Base-by-base conservation (phyloP, 1,140 invertebrate species). In the Drosophila saltans region DNA sequence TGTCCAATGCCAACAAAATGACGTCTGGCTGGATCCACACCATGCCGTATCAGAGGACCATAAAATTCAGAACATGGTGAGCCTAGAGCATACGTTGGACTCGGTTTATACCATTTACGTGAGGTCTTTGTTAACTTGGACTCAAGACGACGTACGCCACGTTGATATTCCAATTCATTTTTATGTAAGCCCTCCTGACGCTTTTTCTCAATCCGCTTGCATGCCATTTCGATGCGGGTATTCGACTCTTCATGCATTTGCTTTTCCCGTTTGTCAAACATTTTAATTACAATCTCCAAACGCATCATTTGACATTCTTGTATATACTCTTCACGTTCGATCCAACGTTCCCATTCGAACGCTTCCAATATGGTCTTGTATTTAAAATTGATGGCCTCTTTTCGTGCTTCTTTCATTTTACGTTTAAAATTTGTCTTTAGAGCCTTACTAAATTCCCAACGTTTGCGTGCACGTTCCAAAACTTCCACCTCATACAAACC, bases 291-390 rank as follows among this genome's bases (percentile, higher is more conserved):
- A n/a, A 94, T 85, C 66, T 94, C 90, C 62, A 95, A 81, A 11
- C 94, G 92, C 60, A 94, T 77, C 74, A 94, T 92, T 80, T 94
- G 93, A 66, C 94, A 93, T 41, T 93, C 93, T 79, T 95, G 93
- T 71, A 95, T 94, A 78, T 94, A 94, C 92, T 92, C 91, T 61
- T 92, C 92, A 2, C 92, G 76, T 21, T 90, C 80, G 8, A 92
- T 68, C 86, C 91, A 92, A 1, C 88, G 68, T 67, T 92, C 90
- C 92, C 92, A 92, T 64, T 92, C 92, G 7, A 92, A 90, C 10
- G 91, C 91, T 56, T 92, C 78, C 5, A 92, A 7, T n/a, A 91
- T 76, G 2, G 64, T 21, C 0, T 66, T 64, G 41, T 72, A 80
- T 33, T 81, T 68, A 9, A 30, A 68, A 10, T 74, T 63, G 1